Evolutionary conservation across 2,888 invertebrate genomes (phyloP).

Genomic region (Pteria penguin): DNA sequence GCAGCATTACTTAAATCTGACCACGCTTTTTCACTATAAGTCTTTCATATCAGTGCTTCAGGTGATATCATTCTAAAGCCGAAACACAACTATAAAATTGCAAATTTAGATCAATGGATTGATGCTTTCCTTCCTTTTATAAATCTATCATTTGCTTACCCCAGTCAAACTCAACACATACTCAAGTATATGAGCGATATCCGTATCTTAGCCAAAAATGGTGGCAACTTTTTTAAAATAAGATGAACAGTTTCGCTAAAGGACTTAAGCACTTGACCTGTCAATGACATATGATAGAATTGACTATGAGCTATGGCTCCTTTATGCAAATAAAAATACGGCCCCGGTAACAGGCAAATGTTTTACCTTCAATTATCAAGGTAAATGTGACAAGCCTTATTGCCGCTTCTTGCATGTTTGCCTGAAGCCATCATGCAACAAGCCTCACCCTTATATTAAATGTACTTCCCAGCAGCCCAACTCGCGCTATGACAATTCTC

Average conservation of each 20-base stretch:
- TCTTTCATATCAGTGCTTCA: too few relatives aligned
- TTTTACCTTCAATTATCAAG: constrained; percentile 25
- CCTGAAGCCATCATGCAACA: not conserved
- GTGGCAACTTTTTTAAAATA: not conserved
- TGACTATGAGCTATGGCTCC: constrained; percentile 37
- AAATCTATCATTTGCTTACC: too few relatives aligned
- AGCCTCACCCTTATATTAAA: not conserved
- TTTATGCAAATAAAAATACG: not conserved
- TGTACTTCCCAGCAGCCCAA: too few relatives aligned
- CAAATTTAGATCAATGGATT: too few relatives aligned
- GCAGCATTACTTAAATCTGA: too few relatives aligned
- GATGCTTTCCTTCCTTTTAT: too few relatives aligned
- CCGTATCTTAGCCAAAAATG: not conserved
- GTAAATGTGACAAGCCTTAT: constrained; percentile 9
- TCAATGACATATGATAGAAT: not conserved
- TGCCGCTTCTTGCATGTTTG: constrained; percentile 24
- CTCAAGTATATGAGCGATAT: not conserved
- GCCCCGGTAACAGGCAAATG: not conserved
- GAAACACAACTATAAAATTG: too few relatives aligned
- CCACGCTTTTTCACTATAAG: too few relatives aligned
- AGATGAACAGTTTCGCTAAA: not conserved
- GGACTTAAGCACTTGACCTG: not conserved
- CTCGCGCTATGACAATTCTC: too few relatives aligned
- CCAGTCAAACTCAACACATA: not conserved
- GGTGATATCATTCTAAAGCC: too few relatives aligned